Percentiles rank a stretch among this genome's conserved stretches.
These are phyloP conservation scores for Falco berigora DNA, from an alignment of 2,797 vertebrate genomes.

Conservation along the genomic window DNA sequence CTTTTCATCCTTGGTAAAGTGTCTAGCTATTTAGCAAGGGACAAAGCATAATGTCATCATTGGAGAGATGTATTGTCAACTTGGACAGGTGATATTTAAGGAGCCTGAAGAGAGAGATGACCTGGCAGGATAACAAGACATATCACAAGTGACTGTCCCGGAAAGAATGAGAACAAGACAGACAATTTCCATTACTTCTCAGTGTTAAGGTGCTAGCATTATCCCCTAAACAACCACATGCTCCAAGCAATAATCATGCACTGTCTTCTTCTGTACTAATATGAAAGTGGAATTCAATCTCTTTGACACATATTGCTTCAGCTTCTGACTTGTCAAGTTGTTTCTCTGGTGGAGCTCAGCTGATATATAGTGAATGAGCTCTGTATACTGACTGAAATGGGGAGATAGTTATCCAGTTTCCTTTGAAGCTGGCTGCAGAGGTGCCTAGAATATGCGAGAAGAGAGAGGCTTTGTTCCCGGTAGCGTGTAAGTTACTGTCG, in stretches of 20 bases:
- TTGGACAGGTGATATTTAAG: slow-evolving; percentile 69
- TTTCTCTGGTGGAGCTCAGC: slow-evolving; percentile 29
- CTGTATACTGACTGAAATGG: slow-evolving; percentile 15
- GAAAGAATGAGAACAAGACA: slow-evolving; percentile 52
- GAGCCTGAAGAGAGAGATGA: slow-evolving; percentile 61
- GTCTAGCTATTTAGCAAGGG: slow-evolving; percentile 31
- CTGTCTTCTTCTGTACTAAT: slow-evolving; percentile 60
- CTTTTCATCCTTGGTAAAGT: background rate
- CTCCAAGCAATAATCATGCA: slow-evolving; percentile 59
- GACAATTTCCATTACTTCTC: slow-evolving; percentile 66
- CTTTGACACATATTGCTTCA: slow-evolving; percentile 64
- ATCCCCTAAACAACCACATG: slow-evolving; percentile 40
- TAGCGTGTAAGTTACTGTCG: background rate
- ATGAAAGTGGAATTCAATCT: slow-evolving; percentile 67
- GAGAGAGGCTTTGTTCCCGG: background rate
- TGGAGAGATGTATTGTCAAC: slow-evolving; percentile 38
- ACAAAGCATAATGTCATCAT: slow-evolving; percentile 38
- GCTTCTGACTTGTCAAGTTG: slow-evolving; percentile 53
- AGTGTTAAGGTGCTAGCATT: slow-evolving; percentile 43
- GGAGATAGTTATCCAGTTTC: background rate
- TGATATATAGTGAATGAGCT: slow-evolving; percentile 41
- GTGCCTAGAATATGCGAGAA: background rate
- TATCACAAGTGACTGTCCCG: slow-evolving; percentile 54
- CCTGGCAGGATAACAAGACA: slow-evolving; percentile 62
- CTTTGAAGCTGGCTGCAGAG: background rate